phyloP scores from a whole-genome alignment of 2,113 vertebrate species.

The Oncorhynchus kisutch region DNA sequence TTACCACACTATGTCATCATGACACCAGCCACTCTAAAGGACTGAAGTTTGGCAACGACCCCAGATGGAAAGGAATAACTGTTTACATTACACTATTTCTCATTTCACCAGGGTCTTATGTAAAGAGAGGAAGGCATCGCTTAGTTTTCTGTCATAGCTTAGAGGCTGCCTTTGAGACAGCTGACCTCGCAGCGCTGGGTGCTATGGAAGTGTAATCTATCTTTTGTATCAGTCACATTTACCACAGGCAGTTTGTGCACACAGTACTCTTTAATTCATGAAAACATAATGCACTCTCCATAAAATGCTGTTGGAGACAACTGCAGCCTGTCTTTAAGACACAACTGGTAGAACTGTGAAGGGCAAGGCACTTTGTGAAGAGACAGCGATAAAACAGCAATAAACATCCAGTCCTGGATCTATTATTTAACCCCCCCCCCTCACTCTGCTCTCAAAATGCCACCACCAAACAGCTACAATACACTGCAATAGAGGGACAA shows the following conservation, averaged over 20 bases:
- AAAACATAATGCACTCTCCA: constrained; percentile 20
- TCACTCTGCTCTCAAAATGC: neutral
- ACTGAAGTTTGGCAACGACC: too few relatives aligned
- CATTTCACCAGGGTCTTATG: neutral
- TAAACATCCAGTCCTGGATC: constrained; percentile 10
- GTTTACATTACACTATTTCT: too few relatives aligned
- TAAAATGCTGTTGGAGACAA: constrained; percentile 16
- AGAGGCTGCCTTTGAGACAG: constrained; percentile 1
- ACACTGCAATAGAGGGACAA: neutral
- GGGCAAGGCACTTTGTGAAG: constrained; percentile 4
- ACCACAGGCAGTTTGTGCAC: constrained; percentile 7
- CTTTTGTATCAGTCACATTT: constrained; percentile 15
- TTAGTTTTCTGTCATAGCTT: neutral
- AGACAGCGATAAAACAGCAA: neutral
- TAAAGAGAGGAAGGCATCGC: neutral
- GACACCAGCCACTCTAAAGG: neutral
- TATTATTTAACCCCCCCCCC: too few relatives aligned
- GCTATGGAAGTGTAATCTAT: neutral
- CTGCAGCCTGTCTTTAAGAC: constrained; percentile 3
- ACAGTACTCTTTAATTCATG: constrained; percentile 25
- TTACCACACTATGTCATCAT: too few relatives aligned
- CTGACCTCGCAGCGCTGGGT: neutral
- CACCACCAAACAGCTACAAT: constrained; percentile 8
- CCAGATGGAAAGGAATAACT: neutral
- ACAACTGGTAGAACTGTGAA: neutral